Evolutionary conservation across 2,113 vertebrate species (phyloP).

Genomic region (Nannospalax galili): DNA sequence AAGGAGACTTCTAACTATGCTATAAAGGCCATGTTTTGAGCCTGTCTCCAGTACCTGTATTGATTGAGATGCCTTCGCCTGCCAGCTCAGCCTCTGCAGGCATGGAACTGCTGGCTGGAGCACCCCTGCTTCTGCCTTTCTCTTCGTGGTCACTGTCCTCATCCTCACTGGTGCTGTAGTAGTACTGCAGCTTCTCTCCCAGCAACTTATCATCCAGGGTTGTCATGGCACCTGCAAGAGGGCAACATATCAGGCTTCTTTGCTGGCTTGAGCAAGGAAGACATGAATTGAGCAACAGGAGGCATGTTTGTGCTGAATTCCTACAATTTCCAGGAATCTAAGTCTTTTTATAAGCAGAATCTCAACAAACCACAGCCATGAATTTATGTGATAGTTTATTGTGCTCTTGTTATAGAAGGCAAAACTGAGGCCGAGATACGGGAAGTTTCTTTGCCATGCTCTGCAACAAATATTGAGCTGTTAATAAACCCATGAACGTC

Average conservation of each 20-base stretch:
- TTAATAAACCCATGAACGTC: background rate
- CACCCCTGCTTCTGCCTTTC: conserved; percentile 82
- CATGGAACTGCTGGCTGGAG: conserved; percentile 80
- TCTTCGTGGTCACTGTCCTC: conserved; percentile 96
- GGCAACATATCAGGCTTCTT: background rate
- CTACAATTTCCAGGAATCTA: background rate
- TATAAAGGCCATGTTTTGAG: background rate
- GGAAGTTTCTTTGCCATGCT: background rate
- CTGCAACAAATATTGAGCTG: background rate
- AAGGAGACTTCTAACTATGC: background rate
- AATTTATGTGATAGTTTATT: background rate
- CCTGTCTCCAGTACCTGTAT: conserved; percentile 89
- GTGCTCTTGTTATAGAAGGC: background rate
- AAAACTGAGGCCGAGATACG: conserved; percentile 16
- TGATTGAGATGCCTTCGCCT: conserved; percentile 92
- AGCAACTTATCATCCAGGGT: conserved; percentile 95
- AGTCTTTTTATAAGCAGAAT: background rate
- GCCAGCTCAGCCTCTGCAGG: conserved; percentile 89
- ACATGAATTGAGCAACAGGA: background rate
- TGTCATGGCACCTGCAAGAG: conserved; percentile 89
- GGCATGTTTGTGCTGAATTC: background rate
- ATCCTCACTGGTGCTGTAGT: conserved; percentile 98
- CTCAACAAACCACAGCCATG: conserved; percentile 23
- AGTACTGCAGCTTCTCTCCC: conserved; percentile 98
- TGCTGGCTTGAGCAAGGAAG: background rate